Evolutionary conservation across 2,888 invertebrate genomes (phyloP), one percentile per base, ranked within the genome.

Genomic region (Cheilosia scutellata): DNA sequence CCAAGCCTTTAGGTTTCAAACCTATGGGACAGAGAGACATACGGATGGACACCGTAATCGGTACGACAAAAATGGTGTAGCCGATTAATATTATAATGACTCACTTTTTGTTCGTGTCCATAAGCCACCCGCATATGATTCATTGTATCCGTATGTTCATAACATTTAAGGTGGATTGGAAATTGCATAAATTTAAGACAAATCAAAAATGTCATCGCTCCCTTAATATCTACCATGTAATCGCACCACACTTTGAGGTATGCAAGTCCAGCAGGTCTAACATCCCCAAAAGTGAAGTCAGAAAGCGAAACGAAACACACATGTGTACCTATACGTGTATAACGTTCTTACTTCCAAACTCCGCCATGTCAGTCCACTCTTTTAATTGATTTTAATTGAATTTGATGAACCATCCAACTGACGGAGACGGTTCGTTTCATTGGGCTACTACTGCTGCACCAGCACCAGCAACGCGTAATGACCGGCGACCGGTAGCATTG

Each of bases 331-430:
- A 25, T 2, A 9, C 27, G 20, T 20, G 20, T 20, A 20, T 20
- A 20, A 27, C 37, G 20, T 9, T 37, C 37, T 37, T 58, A 55
- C 75, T 86, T 68, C 76, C 66, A 82, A 86, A 76, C 84, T 86
- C 76, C 80, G 77, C 65, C 37, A 37, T 37, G 11, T 77, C 70
- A 47, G 53, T 31, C 16, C 47, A 11, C 29, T 62, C 72, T 65
- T 57, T 86, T 82, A 86, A 86, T 86, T 86, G 82, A 82, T 82
- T 76, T 86, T 82, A 86, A 86, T 86, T 86, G 80, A 86, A 86
- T 82, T 86, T 86, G 86, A 86, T 86, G 86, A 82, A 72, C 76
- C 76, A 76, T 82, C 68, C 86, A 42, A 72, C 82, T 72, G 76
- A 66, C 62, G 66, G 66, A 71, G 55, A 75, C 74, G 58, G 53